phyloP scores from a whole-genome alignment of 2,113 vertebrate species.

The Oryzias melastigma region DNA sequence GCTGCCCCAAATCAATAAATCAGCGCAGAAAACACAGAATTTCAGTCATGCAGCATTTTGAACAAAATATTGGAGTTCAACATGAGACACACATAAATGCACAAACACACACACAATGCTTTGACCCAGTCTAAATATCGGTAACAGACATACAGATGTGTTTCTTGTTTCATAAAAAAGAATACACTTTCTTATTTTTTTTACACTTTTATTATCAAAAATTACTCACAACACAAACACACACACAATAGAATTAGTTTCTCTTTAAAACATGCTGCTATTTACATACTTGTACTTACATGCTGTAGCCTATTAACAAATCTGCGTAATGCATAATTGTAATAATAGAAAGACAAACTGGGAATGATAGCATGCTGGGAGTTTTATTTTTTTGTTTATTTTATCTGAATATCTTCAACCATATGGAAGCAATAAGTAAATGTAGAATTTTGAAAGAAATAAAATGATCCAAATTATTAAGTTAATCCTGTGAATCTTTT shows the following conservation, averaged over 20 bases:
- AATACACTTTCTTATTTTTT: slow-evolving; percentile 67
- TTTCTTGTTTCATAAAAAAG: slow-evolving; percentile 61
- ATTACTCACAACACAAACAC: slow-evolving; percentile 76
- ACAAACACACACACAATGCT: slow-evolving; percentile 11
- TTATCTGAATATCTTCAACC: slow-evolving; percentile 2
- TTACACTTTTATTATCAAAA: slow-evolving; percentile 79
- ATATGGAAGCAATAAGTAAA: slow-evolving; percentile 6
- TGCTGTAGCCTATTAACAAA: slow-evolving; percentile 80
- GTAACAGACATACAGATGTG: slow-evolving; percentile 50
- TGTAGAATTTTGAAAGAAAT: background rate
- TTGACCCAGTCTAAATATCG: slow-evolving; percentile 10
- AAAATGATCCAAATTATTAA: background rate
- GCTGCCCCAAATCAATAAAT: slow-evolving; percentile 32
- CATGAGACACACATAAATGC: slow-evolving; percentile 44
- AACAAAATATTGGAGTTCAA: slow-evolving; percentile 25
- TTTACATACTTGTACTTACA: slow-evolving; percentile 83
- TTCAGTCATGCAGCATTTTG: slow-evolving; percentile 42
- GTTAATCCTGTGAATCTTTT: background rate
- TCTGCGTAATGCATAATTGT: slow-evolving; percentile 66
- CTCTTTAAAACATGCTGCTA: slow-evolving; percentile 86
- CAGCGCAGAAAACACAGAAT: slow-evolving; percentile 34
- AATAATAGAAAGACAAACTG: slow-evolving; percentile 59
- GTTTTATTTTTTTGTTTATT: slow-evolving; percentile 11
- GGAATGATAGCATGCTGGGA: slow-evolving; percentile 40
- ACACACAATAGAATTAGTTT: slow-evolving; percentile 77